A percentile compares a stretch with the other conserved stretches of the same genome.
phyloP scores from a whole-genome alignment of 2,797 vertebrate species.

The Aulostomus chinensis region DNA sequence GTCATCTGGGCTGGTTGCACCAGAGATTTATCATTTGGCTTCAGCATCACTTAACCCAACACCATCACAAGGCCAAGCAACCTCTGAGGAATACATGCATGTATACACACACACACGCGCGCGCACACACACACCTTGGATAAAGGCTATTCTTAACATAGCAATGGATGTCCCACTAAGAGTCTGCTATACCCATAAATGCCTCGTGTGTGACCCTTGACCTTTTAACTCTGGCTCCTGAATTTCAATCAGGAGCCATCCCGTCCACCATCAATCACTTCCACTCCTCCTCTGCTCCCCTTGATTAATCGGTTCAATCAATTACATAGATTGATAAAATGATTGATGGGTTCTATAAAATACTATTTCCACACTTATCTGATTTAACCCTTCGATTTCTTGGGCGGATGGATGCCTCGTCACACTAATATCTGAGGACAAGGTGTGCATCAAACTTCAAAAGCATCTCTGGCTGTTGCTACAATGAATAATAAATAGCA shows the following conservation, averaged over 20 bases:
- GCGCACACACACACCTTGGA: constrained; percentile 13
- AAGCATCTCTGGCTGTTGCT: constrained; percentile 1
- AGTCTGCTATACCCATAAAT: constrained; percentile 49
- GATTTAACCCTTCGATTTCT: constrained; percentile 43
- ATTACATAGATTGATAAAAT: constrained; percentile 62
- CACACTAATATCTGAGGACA: constrained; percentile 19
- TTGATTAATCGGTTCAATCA: constrained; percentile 60
- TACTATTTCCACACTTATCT: constrained; percentile 7
- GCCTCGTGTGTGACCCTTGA: constrained; percentile 51
- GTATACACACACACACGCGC: constrained; percentile 8
- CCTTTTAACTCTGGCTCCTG: constrained; percentile 67
- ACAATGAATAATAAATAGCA: constrained; percentile 4
- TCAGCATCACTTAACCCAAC: constrained; percentile 64
- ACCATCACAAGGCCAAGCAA: constrained; percentile 56
- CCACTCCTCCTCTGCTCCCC: constrained; percentile 29
- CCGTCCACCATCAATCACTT: constrained; percentile 50
- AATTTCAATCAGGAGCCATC: constrained; percentile 68
- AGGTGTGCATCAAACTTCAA: constrained; percentile 8
- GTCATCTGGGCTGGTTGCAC: constrained; percentile 65
- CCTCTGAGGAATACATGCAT: constrained; percentile 29
- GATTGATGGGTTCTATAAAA: constrained; percentile 51
- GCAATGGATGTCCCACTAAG: constrained; percentile 21
- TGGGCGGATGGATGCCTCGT: background rate
- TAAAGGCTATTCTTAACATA: constrained; percentile 32
- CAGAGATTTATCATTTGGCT: constrained; percentile 77